Base-by-base conservation (phyloP, 2,888 invertebrate species). In the Eupithecia exiguata region DNA sequence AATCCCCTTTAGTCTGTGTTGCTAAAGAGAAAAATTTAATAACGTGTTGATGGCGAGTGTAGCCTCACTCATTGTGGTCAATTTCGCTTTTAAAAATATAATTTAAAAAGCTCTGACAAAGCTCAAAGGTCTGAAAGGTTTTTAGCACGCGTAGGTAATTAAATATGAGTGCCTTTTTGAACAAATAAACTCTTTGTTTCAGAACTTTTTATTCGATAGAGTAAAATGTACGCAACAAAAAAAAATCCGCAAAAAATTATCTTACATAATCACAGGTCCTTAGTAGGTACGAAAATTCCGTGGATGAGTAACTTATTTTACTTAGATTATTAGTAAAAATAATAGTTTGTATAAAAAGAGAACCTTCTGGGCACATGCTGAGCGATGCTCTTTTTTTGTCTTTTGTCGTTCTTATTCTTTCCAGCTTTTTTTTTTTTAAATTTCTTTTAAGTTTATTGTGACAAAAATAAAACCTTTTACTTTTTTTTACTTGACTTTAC, bases 11-110 rank as follows among this genome's bases (percentile, higher is more conserved):
- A 71, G 70, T 65, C 69, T 49, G 74, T 74, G 78, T 74, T 74
- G 72, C 66, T 72, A 70, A 76, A 79, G 82, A 79, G 78, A 80
- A 80, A 77, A 79, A 77, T 81, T 80, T 82, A 81, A 84, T 83
- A 81, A 82, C 78, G 76, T 79, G 79, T 80, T 80, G 79, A 77
- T 70, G 72, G 74, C 62, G 76, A 81, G 78, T 76, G 80, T 78
- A 77, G 78, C 78, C 70, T n/a, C 78, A 78, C 80, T 80, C 81
- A 78, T 74, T 75, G 80, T 73, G 79, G 83, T 79, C 81, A 79
- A 81, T 80, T 81, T 80, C 74, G 62, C 76, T 79, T 77, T 77
- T 25, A 49, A 68, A 72, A 58, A 66, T 66, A 40, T 68, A 71
- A 69, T 74, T 70, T 18, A 38, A 71, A 69, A 49, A 36, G 36